Percentiles rank a stretch among this genome's conserved stretches.
Conservation (phyloP, 2,113 vertebrate species). For the Chloropsis cyanopogon region DNA sequence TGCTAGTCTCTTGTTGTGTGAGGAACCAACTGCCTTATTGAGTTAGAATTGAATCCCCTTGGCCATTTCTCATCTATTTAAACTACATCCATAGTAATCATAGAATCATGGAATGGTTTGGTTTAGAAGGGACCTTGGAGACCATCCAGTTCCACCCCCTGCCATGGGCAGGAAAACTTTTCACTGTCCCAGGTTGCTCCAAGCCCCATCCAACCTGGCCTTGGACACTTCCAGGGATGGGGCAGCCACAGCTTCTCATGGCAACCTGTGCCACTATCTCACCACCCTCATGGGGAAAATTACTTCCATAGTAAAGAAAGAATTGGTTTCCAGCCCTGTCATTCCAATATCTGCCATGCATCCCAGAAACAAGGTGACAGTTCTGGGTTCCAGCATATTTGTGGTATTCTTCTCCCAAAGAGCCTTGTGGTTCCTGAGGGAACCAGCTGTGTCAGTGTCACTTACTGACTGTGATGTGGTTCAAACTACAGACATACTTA, state of each 20-base stretch:
- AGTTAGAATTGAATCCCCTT: not conserved
- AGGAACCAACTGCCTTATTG: not conserved
- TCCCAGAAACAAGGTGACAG: not conserved
- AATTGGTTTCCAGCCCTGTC: not conserved
- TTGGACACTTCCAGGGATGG: not conserved
- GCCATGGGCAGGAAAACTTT: not conserved
- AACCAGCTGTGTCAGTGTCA: not conserved
- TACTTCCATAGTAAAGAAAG: not conserved
- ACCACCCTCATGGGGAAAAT: not conserved
- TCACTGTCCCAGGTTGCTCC: not conserved
- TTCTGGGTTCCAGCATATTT: not conserved
- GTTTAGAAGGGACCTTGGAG: not conserved
- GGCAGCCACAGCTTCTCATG: not conserved
- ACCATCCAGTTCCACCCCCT: fast-evolving
- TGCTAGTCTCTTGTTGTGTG: not conserved
- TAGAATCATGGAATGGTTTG: not conserved
- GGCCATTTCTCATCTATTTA: not conserved
- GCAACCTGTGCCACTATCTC: fast-evolving
- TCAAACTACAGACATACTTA: not conserved
- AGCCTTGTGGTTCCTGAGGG: not conserved
- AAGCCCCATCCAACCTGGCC: fast-evolving
- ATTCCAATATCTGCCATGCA: fast-evolving
- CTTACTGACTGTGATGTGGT: not conserved
- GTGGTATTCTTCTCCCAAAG: not conserved
- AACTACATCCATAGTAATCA: not conserved